Base-by-base conservation (phyloP, 2,797 vertebrate genomes). In the Liparis tanakae region DNA sequence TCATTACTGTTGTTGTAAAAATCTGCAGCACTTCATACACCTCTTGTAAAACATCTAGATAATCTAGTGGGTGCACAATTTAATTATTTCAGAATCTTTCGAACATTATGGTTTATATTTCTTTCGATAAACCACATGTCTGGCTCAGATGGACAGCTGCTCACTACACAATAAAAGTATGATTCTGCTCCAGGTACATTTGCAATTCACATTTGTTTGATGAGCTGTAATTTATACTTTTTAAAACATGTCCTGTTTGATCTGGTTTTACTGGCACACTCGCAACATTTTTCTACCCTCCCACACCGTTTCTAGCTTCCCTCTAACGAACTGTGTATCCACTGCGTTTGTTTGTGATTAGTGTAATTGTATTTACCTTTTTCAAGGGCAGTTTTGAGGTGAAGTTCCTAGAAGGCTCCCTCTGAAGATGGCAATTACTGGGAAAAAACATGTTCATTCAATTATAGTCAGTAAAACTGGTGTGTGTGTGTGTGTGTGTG, bases 81-180 rank as follows among this genome's bases (percentile, higher is more conserved):
- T 61, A 70, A 72, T 76, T 65, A 59, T 51, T 65, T 64, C 0
- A n/a, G 48, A 76, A 57, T 70, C 56, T 65, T 62, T 60, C 2
- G 5, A 53, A 51, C 34, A 15, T 63, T 70, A 39, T 12, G 57
- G 36, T 59, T 13, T 30, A 56, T 13, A 67, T 76, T 79, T 72
- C 44, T 57, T 74, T 63, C 72, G 55, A 74, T 65, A 50, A 74
- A 58, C 18, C 56, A 65, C 79, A 84, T 81, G 81, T 72, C 64
- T 48, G 56, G 57, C 18, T 68, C 59, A 44, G 50, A 51, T 5
- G 7, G 50, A 64, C 67, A 78, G 67, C 78, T 85, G 85, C n/a
- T 80, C 12, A 10, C 53, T 20, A 13, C 64, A 71, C 48, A 55
- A 62, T 78, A 37, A 81, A 77, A 56, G 22, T 14, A 51, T 72